Base-by-base conservation (phyloP, 1,140 invertebrate genomes). In the honey bee (Apis mellifera) region DNA sequence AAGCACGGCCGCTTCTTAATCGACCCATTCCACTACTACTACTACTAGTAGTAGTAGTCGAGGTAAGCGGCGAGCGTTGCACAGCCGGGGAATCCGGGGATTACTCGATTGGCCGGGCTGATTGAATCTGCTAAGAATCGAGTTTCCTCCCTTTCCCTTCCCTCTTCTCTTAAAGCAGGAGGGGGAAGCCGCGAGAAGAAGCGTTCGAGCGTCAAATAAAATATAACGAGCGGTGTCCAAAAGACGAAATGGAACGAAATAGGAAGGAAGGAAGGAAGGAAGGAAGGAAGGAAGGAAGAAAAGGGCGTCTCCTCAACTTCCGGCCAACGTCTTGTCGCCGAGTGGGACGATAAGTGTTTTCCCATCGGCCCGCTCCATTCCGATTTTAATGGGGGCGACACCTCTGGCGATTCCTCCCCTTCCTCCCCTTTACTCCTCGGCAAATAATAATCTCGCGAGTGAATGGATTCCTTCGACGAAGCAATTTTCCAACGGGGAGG, bases 61-160 rank as follows among this genome's bases (percentile, higher is more conserved):
- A 21, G 59, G 70, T 50, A 71, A 86, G 81, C 65, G 82, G 52
- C 52, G 82, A 84, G 55, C 75, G 74, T 68, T 64, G 83, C 76
- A 87, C 32, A 17, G 15, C 60, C 78, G 69, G 69, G 32, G 23
- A 64, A 59, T 76, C 78, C 66, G 78, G 82, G 84, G 86, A 87
- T 88, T 79, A 86, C 84, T 85, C 73, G 79, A 88, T 88, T 88
- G 86, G 79, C 83, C 71, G 83, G 74, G 85, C 85, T 87, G 86
- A 88, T 88, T 87, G 87, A 87, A 87, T 88, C 86, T 68, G 32
- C 75, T 76, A 85, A 76, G 83, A 88, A 87, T 86, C 83, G 76
- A 50, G 83, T 48, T 15, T 19, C 52, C 32, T 15, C n/a, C 42
- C 32, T 32, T 8, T 1, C 19, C 26, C 42, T 59, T 52, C 78